phyloP scores from a whole-genome alignment of 2,113 vertebrate genomes.

The Mastomys coucha region DNA sequence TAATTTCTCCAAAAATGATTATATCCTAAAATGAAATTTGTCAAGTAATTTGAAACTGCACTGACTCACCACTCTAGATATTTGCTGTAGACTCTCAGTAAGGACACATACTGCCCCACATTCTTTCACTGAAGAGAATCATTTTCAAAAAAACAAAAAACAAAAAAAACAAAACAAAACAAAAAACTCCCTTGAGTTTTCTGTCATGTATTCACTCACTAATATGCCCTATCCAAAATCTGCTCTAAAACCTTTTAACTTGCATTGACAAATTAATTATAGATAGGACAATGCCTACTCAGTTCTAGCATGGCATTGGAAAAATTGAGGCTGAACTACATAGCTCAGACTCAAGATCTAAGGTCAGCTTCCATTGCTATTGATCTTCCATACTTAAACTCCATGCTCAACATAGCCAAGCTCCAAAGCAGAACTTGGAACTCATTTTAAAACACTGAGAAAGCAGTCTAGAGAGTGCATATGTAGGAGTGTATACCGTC shows the following conservation, averaged over 20 bases:
- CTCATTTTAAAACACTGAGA: neutral
- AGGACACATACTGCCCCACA: neutral
- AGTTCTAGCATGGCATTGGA: neutral
- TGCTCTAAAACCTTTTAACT: neutral
- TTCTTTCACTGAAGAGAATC: constrained; percentile 10
- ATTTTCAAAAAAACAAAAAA: neutral
- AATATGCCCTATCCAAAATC: neutral
- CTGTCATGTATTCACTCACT: neutral
- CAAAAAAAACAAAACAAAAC: neutral
- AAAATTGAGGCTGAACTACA: neutral
- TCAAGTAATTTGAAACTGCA: neutral
- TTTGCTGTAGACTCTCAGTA: neutral
- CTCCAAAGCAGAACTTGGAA: neutral
- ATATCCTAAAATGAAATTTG: neutral
- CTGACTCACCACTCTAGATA: neutral
- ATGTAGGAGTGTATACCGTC: neutral
- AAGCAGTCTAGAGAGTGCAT: neutral
- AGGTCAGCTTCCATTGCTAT: neutral
- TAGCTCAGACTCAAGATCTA: neutral
- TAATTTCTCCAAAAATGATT: neutral
- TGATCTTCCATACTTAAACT: neutral
- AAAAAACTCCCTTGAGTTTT: neutral
- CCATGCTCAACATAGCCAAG: neutral
- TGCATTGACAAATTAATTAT: neutral
- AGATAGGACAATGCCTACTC: neutral